Conservation (phyloP, 2,797 vertebrate species). For the Eleutherodactylus coqui region DNA sequence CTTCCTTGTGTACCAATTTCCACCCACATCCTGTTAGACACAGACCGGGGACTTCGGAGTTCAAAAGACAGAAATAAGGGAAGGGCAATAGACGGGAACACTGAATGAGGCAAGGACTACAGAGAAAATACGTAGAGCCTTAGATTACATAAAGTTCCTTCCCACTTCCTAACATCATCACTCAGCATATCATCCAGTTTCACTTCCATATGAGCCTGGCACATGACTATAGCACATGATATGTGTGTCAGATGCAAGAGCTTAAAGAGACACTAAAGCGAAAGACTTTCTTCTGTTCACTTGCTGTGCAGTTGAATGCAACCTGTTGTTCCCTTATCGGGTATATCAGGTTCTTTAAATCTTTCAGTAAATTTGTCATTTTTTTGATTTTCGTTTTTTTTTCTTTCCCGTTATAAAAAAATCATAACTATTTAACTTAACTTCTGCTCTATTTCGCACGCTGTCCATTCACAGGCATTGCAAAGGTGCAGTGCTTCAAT, state of each 20-base stretch:
- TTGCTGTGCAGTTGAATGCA: neutral
- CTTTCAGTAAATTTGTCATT: too few species aligned
- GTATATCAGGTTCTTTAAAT: too few species aligned
- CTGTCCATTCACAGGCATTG: too few species aligned
- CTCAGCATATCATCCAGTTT: conserved; percentile 7
- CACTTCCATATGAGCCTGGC: conserved; percentile 42
- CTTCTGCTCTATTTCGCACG: too few species aligned
- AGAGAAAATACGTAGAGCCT: neutral
- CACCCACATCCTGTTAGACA: conserved; percentile 27
- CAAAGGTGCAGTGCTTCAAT: too few species aligned
- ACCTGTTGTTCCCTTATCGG: too few species aligned
- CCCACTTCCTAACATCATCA: neutral
- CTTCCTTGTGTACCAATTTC: conserved; percentile 43
- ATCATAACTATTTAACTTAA: too few species aligned
- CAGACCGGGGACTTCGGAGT: conserved; percentile 73
- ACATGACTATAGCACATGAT: conserved; percentile 28
- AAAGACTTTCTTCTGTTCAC: neutral
- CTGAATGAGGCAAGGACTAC: neutral
- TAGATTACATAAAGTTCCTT: neutral
- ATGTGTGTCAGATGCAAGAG: neutral
- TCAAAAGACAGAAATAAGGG: conserved; percentile 27
- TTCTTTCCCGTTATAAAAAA: too few species aligned
- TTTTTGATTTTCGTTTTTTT: too few species aligned
- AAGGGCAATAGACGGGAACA: neutral
- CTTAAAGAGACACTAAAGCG: too few species aligned